Base-by-base conservation (phyloP, 2,113 vertebrate genomes). In the Anseranas semipalmata region DNA sequence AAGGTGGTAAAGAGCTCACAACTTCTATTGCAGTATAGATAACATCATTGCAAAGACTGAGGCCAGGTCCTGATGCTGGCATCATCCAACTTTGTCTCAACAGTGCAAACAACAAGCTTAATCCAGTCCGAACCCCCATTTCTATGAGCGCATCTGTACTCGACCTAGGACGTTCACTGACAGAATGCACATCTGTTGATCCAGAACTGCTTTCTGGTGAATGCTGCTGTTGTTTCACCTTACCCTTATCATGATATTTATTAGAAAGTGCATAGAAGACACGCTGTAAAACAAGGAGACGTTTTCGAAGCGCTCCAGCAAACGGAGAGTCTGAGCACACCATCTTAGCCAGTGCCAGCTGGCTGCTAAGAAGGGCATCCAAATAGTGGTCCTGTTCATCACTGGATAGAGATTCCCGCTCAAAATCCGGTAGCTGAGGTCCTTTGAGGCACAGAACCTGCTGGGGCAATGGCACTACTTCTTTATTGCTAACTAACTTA, bases 301-400 rank as follows among this genome's bases (percentile, higher is more conserved):
- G 98, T 91, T 99, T 99, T 58, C 99, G 98, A 85, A 99, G 98
- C 1, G 99, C 99, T 6, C 99, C 99, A 12, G 99, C 99, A 74
- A 99, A 99, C 0, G 99, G 99, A 11, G 99, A 99, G 97, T 99
- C 99, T 1, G 99, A 99, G 97, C 99, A 99, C 5, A 99, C 99
- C 98, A 99, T 99, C 98, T 99, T 99, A 24, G 99, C 99, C 98
- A 99, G 97, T 37, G 99, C 99, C 97, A 99, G 97, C 97, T 99
- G 99, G 98, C 99, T 99, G 97, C 99, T 98, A 92, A 99, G 99
- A 55, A 99, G 98, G 24, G 99, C 99, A 58, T 99, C 99, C 98
- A 99, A 97, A 97, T 99, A 99, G 98, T 99, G 99, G 95, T 99
- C 99, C 98, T 99, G 99, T 63, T 99, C 99, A 98, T 99, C 99